phyloP scores from a whole-genome alignment of 1,140 invertebrate species.

The Copidosoma floridanum region DNA sequence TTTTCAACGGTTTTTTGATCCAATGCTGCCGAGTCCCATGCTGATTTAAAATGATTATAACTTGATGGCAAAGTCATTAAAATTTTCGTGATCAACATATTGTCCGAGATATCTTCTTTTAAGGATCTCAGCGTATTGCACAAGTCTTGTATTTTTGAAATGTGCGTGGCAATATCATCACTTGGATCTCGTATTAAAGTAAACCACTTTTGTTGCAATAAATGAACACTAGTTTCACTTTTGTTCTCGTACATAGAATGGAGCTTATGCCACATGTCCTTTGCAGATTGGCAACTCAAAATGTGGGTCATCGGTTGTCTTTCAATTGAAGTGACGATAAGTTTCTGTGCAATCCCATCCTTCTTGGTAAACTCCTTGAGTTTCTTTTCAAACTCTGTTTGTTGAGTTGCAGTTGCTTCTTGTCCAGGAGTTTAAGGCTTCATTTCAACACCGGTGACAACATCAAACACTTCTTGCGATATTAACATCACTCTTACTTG shows the following conservation, averaged over 20 bases:
- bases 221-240: conserved; percentile 33
- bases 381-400: background rate
- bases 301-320: conserved; percentile 33
- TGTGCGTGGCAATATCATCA: conserved; percentile 34
- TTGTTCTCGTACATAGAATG: conserved; percentile 40
- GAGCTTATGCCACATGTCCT: conserved; percentile 43
- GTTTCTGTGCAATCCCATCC: conserved; percentile 32
- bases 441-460: conserved; percentile 1
- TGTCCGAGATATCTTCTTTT: conserved; percentile 32
- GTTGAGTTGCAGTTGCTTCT: background rate
- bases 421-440: background rate
- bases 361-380: conserved; percentile 21
- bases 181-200: conserved; percentile 16
- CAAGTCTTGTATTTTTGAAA: conserved; percentile 39
- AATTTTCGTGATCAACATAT: conserved; percentile 41
- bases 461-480: conserved; percentile 17
- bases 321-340: conserved; percentile 35
- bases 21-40: conserved; percentile 34
- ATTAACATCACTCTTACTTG: conserved; percentile 26
- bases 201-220: conserved; percentile 41
- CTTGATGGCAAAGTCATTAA: conserved; percentile 33
- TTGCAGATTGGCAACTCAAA: conserved; percentile 35
- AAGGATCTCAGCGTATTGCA: conserved; percentile 28
- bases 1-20: conserved; percentile 31
- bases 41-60: conserved; percentile 34